phyloP scores from a whole-genome alignment of 2,888 invertebrate genomes.

The Spisula solida region DNA sequence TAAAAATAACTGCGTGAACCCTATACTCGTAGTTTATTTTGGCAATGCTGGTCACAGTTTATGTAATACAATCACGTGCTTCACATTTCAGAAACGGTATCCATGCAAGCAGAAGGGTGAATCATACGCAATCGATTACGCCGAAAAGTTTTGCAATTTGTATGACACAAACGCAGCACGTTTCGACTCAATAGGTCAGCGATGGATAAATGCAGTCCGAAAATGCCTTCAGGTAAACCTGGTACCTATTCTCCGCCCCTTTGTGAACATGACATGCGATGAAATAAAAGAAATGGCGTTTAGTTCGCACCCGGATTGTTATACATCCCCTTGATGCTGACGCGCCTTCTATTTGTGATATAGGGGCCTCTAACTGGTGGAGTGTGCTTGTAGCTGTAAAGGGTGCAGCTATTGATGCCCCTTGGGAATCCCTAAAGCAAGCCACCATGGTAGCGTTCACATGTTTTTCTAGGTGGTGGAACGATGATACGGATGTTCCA shows the following conservation, averaged over 20 bases:
- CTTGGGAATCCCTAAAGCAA: background rate
- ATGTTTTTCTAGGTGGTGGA: background rate
- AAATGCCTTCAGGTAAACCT: slow-evolving; percentile 63
- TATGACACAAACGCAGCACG: slow-evolving; percentile 33
- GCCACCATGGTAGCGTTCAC: background rate
- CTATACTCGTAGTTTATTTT: no score
- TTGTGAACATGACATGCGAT: slow-evolving; percentile 30
- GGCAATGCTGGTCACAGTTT: no score
- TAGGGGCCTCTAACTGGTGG: slow-evolving; percentile 32
- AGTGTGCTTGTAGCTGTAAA: slow-evolving; percentile 47
- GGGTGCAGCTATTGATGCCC: background rate
- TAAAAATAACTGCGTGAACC: no score
- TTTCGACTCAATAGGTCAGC: slow-evolving; percentile 36
- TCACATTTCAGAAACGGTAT: slow-evolving; percentile 43
- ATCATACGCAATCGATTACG: slow-evolving; percentile 55
- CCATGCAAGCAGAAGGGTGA: slow-evolving; percentile 32
- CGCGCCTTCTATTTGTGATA: slow-evolving; percentile 45
- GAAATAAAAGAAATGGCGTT: slow-evolving; percentile 46
- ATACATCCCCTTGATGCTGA: slow-evolving; percentile 28
- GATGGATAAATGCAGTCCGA: slow-evolving; percentile 58
- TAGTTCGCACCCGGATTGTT: slow-evolving; percentile 46
- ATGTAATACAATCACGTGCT: background rate
- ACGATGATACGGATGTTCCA: no score
- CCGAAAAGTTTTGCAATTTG: slow-evolving; percentile 57
- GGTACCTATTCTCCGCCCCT: slow-evolving; percentile 53